A percentile compares a stretch with the other conserved stretches of the same genome.
Evolutionary conservation across 2,888 invertebrate genomes (phyloP).

Genomic region (Pimpla rufipes): DNA sequence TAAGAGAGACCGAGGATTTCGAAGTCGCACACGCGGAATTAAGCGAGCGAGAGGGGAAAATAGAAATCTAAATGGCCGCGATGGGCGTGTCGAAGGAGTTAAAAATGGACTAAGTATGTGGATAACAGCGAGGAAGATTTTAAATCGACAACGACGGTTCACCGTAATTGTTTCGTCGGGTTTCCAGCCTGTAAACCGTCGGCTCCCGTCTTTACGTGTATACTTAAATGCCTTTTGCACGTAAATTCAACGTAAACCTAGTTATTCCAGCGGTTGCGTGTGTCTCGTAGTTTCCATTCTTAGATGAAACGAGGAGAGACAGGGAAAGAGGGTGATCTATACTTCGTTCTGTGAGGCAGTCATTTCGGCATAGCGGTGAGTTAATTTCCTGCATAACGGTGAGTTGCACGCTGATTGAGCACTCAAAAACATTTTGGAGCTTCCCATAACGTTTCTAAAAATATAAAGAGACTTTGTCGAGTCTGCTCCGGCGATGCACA

Average conservation of each 20-base stretch:
- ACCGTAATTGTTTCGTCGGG: constrained; percentile 33
- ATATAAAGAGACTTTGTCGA: neutral
- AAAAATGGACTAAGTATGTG: constrained; percentile 24
- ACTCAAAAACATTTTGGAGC: constrained; percentile 28
- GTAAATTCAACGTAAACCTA: constrained; percentile 50
- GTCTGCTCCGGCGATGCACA: too few species aligned
- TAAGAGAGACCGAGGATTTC: constrained; percentile 39
- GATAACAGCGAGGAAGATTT: constrained; percentile 30
- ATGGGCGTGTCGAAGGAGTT: neutral
- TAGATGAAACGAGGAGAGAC: constrained; percentile 11
- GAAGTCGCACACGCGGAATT: constrained; percentile 40
- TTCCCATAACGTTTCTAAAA: neutral
- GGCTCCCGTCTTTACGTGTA: neutral
- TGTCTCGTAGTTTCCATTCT: constrained; percentile 9
- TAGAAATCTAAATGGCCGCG: constrained; percentile 14
- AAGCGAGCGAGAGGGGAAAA: constrained; percentile 21
- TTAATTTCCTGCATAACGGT: constrained; percentile 54
- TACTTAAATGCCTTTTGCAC: constrained; percentile 5
- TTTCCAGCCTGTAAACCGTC: constrained; percentile 17
- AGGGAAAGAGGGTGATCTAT: constrained; percentile 11
- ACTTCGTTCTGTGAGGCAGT: constrained; percentile 27
- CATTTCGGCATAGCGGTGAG: constrained; percentile 55
- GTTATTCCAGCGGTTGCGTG: constrained; percentile 54
- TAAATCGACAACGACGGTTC: constrained; percentile 41
- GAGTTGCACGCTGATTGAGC: constrained; percentile 37